Evolutionary conservation across 2,113 vertebrate genomes (phyloP).

Genomic region (Stegastes partitus): DNA sequence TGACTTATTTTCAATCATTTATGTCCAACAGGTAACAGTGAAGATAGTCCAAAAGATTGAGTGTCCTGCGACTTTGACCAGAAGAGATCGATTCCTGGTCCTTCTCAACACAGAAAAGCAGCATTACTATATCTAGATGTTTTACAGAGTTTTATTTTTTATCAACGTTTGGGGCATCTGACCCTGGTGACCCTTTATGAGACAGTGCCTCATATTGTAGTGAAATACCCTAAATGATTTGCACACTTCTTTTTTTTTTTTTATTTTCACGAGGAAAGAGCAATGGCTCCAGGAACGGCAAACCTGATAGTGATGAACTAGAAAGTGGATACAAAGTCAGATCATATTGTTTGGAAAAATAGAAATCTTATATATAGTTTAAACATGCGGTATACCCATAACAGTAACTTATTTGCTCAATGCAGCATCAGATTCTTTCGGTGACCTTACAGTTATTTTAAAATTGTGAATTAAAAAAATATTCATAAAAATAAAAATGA

Average conservation of each 20-base stretch:
- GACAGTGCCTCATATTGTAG: conserved; percentile 83
- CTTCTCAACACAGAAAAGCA: conserved; percentile 59
- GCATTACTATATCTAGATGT: conserved; percentile 69
- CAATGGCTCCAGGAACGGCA: conserved; percentile 47
- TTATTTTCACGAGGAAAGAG: conserved; percentile 33
- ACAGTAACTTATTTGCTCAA: conserved; percentile 65
- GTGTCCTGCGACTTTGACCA: conserved; percentile 8
- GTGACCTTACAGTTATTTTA: conserved; percentile 42
- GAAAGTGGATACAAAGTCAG: conserved; percentile 34
- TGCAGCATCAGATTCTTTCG: conserved; percentile 37
- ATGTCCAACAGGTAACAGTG: conserved; percentile 80
- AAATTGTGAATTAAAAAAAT: conserved; percentile 52
- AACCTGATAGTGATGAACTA: conserved; percentile 41
- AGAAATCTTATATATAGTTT: conserved; percentile 62
- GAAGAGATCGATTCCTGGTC: conserved; percentile 41
- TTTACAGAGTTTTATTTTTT: conserved; percentile 81
- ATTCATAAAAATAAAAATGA: conserved; percentile 1
- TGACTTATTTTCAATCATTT: background rate
- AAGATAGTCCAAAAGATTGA: conserved; percentile 83
- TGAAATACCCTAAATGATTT: conserved; percentile 66
- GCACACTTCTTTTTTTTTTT: conserved; percentile 60
- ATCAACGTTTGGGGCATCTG: conserved; percentile 64
- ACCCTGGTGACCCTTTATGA: conserved; percentile 74
- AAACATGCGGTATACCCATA: conserved; percentile 42
- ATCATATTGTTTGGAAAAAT: conserved; percentile 45